These are phyloP conservation scores for Oreotrochilus melanogaster DNA, from an alignment of 2,113 vertebrate species.

Conservation along the genomic window DNA sequence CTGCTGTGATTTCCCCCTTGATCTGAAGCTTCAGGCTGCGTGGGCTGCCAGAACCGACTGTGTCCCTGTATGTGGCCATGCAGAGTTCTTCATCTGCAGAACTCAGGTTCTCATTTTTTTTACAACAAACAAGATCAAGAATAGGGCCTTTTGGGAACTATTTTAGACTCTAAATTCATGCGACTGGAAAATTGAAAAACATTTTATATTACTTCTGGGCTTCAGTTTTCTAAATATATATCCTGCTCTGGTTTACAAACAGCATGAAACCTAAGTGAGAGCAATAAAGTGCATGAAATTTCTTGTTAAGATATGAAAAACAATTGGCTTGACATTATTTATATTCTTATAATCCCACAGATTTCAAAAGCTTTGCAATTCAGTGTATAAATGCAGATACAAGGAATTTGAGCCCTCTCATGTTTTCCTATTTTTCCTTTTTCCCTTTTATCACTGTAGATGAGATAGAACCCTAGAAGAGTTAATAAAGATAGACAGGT, in stretches of 20 bases:
- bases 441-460: background rate
- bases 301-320: background rate
- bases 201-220: fast-evolving
- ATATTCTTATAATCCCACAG: background rate
- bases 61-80: fast-evolving
- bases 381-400: background rate
- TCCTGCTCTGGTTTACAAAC: background rate
- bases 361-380: background rate
- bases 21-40: background rate
- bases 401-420: background rate
- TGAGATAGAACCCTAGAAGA: background rate
- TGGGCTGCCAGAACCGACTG: fast-evolving
- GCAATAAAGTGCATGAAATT: background rate
- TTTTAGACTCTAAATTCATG: background rate
- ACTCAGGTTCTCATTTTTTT: background rate
- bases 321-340: background rate
- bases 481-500: background rate
- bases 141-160: background rate
- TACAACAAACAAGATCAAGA: background rate
- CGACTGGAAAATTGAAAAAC: background rate
- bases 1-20: background rate
- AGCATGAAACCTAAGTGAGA: background rate
- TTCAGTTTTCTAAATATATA: background rate
- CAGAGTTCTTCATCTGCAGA: background rate
- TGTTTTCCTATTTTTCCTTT: background rate